A percentile compares a stretch with the other conserved stretches of the same genome.
Conservation (phyloP, 2,113 vertebrate species). For the Malurus cyaneus region DNA sequence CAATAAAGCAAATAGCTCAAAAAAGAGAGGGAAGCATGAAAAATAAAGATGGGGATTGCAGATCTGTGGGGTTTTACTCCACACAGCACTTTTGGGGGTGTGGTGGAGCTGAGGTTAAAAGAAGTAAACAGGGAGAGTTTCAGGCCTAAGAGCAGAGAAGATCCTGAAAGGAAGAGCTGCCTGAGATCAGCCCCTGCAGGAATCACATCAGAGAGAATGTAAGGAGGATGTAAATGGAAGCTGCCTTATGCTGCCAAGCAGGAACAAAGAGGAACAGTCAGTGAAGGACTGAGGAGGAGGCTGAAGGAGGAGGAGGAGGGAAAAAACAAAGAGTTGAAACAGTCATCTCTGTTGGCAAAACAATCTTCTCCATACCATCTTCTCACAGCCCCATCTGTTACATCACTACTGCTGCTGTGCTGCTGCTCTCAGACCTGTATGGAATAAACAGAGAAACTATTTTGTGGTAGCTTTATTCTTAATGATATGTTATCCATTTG, state of each 20-base stretch:
- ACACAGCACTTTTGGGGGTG: rapidly evolving
- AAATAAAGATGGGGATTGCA: background rate
- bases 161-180: background rate
- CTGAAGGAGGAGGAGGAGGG: background rate
- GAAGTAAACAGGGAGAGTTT: background rate
- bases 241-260: background rate
- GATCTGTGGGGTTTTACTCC: background rate
- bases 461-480: slow-evolving; percentile 10
- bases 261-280: slow-evolving; percentile 15
- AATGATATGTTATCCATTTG: slow-evolving; percentile 34
- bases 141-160: background rate
- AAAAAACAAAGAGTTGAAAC: background rate
- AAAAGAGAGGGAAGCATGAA: background rate
- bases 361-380: background rate
- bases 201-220: slow-evolving; percentile 16
- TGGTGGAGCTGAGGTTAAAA: background rate
- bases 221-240: background rate
- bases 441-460: background rate
- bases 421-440: background rate
- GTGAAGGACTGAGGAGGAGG: background rate
- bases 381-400: background rate
- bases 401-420: background rate
- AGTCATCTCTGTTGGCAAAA: background rate
- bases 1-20: background rate
- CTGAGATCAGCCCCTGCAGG: slow-evolving; percentile 2